These are phyloP conservation scores for Drosophila seguyi DNA, from an alignment of 1,140 invertebrate genomes.

Conservation along the genomic window DNA sequence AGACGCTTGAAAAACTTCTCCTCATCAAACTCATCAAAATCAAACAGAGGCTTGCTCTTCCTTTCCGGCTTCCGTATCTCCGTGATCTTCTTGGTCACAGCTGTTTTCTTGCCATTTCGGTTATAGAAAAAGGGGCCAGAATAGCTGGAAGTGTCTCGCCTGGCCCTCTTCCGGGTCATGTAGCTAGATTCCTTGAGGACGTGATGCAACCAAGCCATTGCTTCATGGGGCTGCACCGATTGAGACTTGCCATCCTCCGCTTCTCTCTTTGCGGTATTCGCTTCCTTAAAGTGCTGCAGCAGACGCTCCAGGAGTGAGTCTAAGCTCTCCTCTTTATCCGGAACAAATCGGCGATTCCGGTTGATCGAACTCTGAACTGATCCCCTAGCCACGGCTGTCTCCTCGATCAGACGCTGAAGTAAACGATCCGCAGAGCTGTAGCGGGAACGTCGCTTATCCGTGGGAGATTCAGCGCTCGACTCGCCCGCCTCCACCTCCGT, in stretches of 20 bases:
- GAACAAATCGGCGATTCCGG: constrained; percentile 65
- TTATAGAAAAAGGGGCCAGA: constrained; percentile 70
- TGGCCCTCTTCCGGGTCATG: constrained; percentile 36
- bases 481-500: constrained; percentile 69
- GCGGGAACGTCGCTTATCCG: constrained; percentile 19
- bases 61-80: constrained; percentile 77
- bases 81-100: constrained; percentile 76
- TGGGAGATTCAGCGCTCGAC: constrained; percentile 33
- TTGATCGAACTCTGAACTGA: constrained; percentile 54
- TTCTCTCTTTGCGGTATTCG: constrained; percentile 45
- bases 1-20: constrained; percentile 81
- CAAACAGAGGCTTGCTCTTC: constrained; percentile 63
- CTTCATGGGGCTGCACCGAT: constrained; percentile 34
- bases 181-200: constrained; percentile 58
- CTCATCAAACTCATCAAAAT: constrained; percentile 76
- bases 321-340: constrained; percentile 53
- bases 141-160: constrained; percentile 53
- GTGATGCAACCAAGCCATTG: constrained; percentile 59
- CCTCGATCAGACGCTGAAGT: constrained; percentile 75
- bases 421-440: constrained; percentile 76
- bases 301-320: constrained; percentile 38
- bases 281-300: constrained; percentile 44
- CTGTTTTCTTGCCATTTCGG: constrained; percentile 57
- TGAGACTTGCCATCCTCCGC: neutral
- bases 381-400: constrained; percentile 61